phyloP scores from a whole-genome alignment of 2,888 invertebrate genomes.

The Apodemia hepburni region DNA sequence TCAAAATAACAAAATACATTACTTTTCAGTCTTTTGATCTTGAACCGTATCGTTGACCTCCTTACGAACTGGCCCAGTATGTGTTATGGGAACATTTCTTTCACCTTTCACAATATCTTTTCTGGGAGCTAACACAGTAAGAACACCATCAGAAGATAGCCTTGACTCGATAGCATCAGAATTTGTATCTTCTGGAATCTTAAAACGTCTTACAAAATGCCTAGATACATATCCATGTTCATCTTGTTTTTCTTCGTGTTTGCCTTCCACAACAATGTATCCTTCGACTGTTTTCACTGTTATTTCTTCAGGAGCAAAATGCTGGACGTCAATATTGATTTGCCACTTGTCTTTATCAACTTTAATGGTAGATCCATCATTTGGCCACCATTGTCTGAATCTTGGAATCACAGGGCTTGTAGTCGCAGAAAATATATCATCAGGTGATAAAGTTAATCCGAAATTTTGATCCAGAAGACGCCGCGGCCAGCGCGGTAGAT shows the following conservation, averaged over 20 bases:
- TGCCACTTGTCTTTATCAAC: conserved; percentile 80
- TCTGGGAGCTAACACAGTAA: conserved; percentile 83
- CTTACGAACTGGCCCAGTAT: conserved; percentile 77
- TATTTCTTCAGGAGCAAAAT: conserved; percentile 88
- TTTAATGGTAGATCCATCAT: conserved; percentile 70
- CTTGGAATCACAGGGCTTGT: conserved; percentile 47
- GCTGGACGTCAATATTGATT: conserved; percentile 87
- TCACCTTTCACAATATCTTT: conserved; percentile 59
- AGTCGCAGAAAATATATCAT: conserved; percentile 52
- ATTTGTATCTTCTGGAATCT: conserved; percentile 85
- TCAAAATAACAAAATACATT: conserved; percentile 18
- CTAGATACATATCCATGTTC: conserved; percentile 87
- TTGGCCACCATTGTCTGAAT: conserved; percentile 53
- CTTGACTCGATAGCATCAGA: conserved; percentile 85
- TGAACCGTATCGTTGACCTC: conserved; percentile 37
- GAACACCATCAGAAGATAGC: conserved; percentile 88
- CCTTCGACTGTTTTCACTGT: conserved; percentile 86
- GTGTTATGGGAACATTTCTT: conserved; percentile 78
- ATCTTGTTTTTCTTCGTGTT: conserved; percentile 89
- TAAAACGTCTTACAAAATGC: conserved; percentile 86
- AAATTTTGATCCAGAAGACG: conserved; percentile 67
- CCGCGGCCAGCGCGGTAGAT: conserved; percentile 53
- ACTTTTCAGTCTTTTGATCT: conserved; percentile 30
- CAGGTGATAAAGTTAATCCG: conserved; percentile 60
- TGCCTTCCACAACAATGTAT: conserved; percentile 85